Conservation (phyloP, 2,888 invertebrate genomes). For the Chesias legatella region DNA sequence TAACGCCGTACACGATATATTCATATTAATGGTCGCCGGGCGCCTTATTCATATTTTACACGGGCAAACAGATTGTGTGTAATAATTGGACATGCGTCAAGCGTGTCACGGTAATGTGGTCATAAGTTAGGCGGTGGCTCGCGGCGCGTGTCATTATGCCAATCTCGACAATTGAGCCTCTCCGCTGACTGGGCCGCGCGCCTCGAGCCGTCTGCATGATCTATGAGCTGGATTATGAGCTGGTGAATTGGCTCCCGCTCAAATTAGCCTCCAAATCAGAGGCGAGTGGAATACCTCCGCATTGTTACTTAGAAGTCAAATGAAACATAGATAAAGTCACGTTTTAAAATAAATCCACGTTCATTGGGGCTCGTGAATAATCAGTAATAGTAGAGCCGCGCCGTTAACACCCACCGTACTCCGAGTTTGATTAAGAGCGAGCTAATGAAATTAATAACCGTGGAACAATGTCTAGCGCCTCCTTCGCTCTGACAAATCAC, state of each 20-base stretch:
- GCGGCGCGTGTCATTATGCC: slow-evolving; percentile 70
- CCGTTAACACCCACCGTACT: slow-evolving; percentile 50
- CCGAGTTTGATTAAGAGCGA: slow-evolving; percentile 69
- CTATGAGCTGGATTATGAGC: slow-evolving; percentile 64
- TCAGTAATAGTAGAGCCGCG: slow-evolving; percentile 42
- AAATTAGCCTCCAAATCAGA: slow-evolving; percentile 38
- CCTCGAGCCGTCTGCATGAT: slow-evolving; percentile 49
- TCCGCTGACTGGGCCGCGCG: slow-evolving; percentile 32
- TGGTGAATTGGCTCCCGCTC: slow-evolving; percentile 51
- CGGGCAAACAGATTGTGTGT: slow-evolving; percentile 69
- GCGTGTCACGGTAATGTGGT: slow-evolving; percentile 71
- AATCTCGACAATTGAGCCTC: slow-evolving; percentile 67
- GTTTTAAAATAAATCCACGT: slow-evolving; percentile 14
- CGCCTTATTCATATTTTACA: slow-evolving; percentile 73
- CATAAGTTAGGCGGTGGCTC: slow-evolving; percentile 67
- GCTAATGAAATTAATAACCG: slow-evolving; percentile 77
- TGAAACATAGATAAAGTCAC: slow-evolving; percentile 16
- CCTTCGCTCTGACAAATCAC: slow-evolving; percentile 71
- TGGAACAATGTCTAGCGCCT: slow-evolving; percentile 60
- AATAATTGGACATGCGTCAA: slow-evolving; percentile 78
- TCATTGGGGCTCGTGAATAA: slow-evolving; percentile 39
- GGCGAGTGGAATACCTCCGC: slow-evolving; percentile 27
- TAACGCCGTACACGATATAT: slow-evolving; percentile 52
- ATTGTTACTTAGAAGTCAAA: slow-evolving; percentile 23
- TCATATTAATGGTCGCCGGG: slow-evolving; percentile 57